Percentiles rank a stretch among this genome's conserved stretches.
phyloP scores from a whole-genome alignment of 1,140 invertebrate species.

The Magallana gigas region DNA sequence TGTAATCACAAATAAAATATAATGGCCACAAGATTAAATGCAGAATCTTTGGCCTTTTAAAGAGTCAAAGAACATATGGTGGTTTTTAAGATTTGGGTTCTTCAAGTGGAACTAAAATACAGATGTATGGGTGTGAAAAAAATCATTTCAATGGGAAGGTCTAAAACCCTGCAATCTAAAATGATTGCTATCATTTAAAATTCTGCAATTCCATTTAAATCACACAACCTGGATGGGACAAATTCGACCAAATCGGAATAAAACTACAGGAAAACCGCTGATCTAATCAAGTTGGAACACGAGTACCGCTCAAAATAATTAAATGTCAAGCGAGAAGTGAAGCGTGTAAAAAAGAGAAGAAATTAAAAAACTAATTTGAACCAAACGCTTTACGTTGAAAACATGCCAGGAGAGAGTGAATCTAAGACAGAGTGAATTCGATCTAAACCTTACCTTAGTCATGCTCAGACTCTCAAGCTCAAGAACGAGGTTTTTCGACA shows the following conservation, averaged over 20 bases:
- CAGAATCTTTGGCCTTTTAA: neutral
- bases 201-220: neutral
- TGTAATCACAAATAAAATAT: slow-evolving; percentile 4
- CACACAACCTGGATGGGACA: neutral
- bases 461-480: slow-evolving; percentile 20
- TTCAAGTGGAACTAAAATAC: slow-evolving; percentile 17
- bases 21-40: slow-evolving; percentile 11
- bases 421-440: slow-evolving; percentile 30
- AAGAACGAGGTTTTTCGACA: slow-evolving; percentile 21
- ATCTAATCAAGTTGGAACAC: neutral
- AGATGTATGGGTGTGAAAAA: no score
- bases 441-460: slow-evolving; percentile 38
- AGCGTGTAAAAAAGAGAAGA: neutral
- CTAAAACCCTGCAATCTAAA: neutral
- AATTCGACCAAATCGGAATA: slow-evolving; percentile 14
- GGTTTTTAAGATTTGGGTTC: neutral
- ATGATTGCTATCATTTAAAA: slow-evolving; percentile 22
- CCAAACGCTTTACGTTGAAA: neutral
- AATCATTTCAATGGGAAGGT: neutral
- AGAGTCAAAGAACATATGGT: neutral
- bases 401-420: slow-evolving; percentile 27
- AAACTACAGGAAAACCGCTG: neutral
- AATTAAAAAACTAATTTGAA: neutral
- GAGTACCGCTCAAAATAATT: slow-evolving; percentile 19
- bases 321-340: slow-evolving; percentile 29